Percentiles rank a stretch among this genome's conserved stretches.
These are phyloP conservation scores for Lepidurus couesii DNA, from an alignment of 1,140 invertebrate genomes.

Conservation along the genomic window DNA sequence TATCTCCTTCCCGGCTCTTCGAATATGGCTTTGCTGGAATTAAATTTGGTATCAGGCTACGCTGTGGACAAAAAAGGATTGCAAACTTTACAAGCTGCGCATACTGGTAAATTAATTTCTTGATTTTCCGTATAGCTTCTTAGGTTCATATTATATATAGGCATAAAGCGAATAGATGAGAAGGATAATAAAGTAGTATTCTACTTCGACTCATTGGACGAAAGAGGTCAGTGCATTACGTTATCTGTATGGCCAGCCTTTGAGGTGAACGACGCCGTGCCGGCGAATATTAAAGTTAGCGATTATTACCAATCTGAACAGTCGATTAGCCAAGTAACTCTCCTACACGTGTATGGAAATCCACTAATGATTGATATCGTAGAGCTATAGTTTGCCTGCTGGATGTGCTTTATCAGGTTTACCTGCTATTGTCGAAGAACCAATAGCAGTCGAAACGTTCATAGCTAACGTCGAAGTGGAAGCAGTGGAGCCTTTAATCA, in stretches of 20 bases:
- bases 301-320: conserved; percentile 62
- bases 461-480: background rate
- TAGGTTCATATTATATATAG: conserved; percentile 26
- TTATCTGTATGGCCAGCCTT: conserved; percentile 47
- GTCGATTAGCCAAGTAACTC: background rate
- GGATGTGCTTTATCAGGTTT: background rate
- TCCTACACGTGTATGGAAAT: background rate
- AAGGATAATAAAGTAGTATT: conserved; percentile 44
- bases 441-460: background rate
- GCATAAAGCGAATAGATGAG: conserved; percentile 46
- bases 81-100: conserved; percentile 39
- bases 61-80: conserved; percentile 51
- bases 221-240: conserved; percentile 45
- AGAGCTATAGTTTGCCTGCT: background rate
- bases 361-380: background rate
- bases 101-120: conserved; percentile 9
- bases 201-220: conserved; percentile 44
- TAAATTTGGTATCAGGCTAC: conserved; percentile 60
- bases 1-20: conserved; percentile 47
- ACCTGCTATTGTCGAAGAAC: background rate
- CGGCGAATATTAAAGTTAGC: conserved; percentile 57
- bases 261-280: conserved; percentile 51
- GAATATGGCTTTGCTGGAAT: conserved; percentile 60
- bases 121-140: background rate
- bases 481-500: background rate